Evolutionary conservation across 2,113 vertebrate genomes (phyloP), one percentile per base, ranked within the genome.

Genomic region (Mustela nigripes): DNA sequence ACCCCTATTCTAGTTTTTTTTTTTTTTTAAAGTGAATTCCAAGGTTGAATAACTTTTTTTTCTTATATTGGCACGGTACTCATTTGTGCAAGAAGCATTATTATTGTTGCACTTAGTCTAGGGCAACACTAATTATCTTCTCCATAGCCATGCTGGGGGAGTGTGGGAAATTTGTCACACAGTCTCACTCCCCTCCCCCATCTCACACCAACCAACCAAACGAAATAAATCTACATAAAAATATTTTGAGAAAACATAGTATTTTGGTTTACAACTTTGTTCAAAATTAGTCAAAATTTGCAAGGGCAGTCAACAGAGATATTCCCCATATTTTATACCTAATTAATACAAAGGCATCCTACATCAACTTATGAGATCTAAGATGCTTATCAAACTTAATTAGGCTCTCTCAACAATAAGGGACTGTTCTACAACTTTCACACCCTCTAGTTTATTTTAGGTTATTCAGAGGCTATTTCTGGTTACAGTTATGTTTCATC

Each of bases 21-120:
- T 36, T 36, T 36, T 36, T 36, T 36, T 36, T 36, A 36, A 45
- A 62, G 26, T 58, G 58, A 94, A 95, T 89, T 95, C 58, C 78
- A 96, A 95, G 58, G 14, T 69, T 84, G 63, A 65, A 60, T 95
- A 87, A 58, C 4, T 24, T 92, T 92, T 92, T 92, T 58, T 95
- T 79, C 81, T 33, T 63, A 78, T 16, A 78, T 71, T 88, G 56
- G 21, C 65, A 33, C 67, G n/a, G 31, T 76, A 26, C 6, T 96
- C 42, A 76, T 87, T 86, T 94, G 33, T 92, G 65, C 80, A 95
- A 67, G 63, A 90, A 69, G 45, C 24, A 22, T 82, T 69, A 12
- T 76, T 78, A 81, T 84, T 96, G 62, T 84, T 96, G 62, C 7
- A 16, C 79, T 85, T 86, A 74, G 63, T 89, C 26, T 73, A 42